phyloP scores from a whole-genome alignment of 1,140 invertebrate species.

The Orius laevigatus region DNA sequence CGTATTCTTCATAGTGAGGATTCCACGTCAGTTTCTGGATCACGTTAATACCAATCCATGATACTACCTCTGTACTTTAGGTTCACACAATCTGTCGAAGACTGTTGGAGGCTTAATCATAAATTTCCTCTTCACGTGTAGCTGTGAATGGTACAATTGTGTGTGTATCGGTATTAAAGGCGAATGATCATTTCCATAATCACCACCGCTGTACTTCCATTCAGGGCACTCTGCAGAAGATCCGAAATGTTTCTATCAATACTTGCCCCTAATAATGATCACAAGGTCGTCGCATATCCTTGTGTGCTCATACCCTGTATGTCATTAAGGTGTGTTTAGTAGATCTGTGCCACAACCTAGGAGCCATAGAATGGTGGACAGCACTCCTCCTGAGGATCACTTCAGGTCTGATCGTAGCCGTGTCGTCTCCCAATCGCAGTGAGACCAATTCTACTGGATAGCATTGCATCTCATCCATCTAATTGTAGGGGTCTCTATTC shows the following conservation, averaged over 20 bases:
- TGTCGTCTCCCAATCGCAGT: neutral
- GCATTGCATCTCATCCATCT: conserved; percentile 5
- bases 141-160: no score
- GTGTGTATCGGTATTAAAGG: no score
- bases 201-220: neutral
- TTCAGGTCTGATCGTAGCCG: neutral
- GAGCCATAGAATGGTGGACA: conserved; percentile 16
- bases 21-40: no score
- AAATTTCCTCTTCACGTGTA: no score
- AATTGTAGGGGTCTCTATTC: neutral
- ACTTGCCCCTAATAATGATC: conserved; percentile 1
- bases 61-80: no score
- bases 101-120: no score
- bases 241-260: neutral
- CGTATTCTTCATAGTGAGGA: no score
- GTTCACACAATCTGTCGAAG: no score
- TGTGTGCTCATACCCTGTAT: neutral
- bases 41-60: no score
- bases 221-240: neutral
- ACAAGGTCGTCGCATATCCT: conserved; percentile 2
- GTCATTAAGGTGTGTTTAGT: conserved; percentile 1
- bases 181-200: neutral
- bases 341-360: conserved; percentile 12
- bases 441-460: neutral
- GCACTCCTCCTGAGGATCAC: conserved; percentile 16